Conservation (phyloP, 2,113 vertebrate genomes). For the Callithrix jacchus region DNA sequence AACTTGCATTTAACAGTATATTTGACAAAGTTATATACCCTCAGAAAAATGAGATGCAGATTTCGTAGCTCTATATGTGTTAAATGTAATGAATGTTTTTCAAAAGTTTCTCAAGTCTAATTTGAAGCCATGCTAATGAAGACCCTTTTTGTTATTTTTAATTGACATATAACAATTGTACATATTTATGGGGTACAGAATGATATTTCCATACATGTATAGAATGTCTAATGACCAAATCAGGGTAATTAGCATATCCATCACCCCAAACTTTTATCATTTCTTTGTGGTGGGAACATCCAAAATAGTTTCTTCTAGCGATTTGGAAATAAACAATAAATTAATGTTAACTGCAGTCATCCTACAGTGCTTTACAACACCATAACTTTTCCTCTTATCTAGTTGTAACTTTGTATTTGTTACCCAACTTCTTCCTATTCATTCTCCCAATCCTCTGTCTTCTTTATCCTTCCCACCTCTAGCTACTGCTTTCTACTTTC, state of each 20-base stretch:
- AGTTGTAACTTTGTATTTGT: not conserved
- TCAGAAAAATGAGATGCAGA: not conserved
- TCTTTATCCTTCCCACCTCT: not conserved
- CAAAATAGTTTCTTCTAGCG: not conserved
- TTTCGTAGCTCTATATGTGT: not conserved
- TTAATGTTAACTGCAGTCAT: not conserved
- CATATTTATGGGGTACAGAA: not conserved
- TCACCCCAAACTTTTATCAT: not conserved
- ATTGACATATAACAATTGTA: not conserved
- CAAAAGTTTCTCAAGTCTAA: conserved; percentile 24
- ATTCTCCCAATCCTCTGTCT: not conserved
- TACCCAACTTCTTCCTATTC: not conserved
- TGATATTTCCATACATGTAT: not conserved
- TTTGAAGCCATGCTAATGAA: not conserved
- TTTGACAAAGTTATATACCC: not conserved
- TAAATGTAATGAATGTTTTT: not conserved
- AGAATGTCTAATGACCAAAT: not conserved
- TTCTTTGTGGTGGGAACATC: not conserved
- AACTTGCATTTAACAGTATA: conserved; percentile 20
- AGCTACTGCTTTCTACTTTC: not conserved
- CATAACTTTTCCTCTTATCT: too few relatives aligned
- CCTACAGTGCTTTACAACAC: not conserved
- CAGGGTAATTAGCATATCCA: not conserved
- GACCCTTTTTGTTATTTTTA: not conserved
- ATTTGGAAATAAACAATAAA: not conserved